Base-by-base conservation (phyloP, 2,113 vertebrate genomes). In the Elgaria multicarinata region DNA sequence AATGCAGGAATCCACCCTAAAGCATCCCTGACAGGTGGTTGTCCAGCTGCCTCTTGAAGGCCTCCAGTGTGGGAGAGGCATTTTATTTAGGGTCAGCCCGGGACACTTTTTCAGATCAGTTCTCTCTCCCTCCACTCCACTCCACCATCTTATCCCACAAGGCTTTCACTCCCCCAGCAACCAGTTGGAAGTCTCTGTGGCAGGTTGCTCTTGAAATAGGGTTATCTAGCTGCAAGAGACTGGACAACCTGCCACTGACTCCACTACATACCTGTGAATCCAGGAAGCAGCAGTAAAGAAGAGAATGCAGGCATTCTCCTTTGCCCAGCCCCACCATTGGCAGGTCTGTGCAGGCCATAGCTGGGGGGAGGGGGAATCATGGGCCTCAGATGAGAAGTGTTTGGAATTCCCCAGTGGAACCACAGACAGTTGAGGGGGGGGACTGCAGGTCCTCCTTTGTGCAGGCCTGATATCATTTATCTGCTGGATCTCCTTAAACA, bases 261-360 rank as follows among this genome's bases (percentile, higher is more conserved):
- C 69, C 14, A 16, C 16, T 44, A 22, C 39, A 24, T 9, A 20
- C 9, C 53, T 26, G 9, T 24, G 79, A 42, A 36, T 53, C 53
- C 20, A 2, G 55, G 20, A 10, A 39, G n/a, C 24, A 12, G 18
- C 14, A n/a, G 0, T n/a, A 36, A 44, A 10, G 39, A 33, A 33
- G 22, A 78, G 4, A 2, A 53, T 6, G 36, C 7, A 39, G 55
- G 12, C 55, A 26, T 36, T 55, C 78, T 58, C 50, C 50, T 80
- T 13, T 33, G 28, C 77, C 50, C 76, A 31, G 10, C 77, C 14
- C 31, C 55, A 14, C 55, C 3, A 22, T 26, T 64, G 58, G 42
- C 79, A 82, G 58, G 79, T 82, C 79, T 82, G 79, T 64, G 79
- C 79, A 64, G 79, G 55, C 79, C 36, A n/a, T 55, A 24, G 53